Base-by-base conservation (phyloP, 1,140 invertebrate genomes). In the Bicyclus anynana region DNA sequence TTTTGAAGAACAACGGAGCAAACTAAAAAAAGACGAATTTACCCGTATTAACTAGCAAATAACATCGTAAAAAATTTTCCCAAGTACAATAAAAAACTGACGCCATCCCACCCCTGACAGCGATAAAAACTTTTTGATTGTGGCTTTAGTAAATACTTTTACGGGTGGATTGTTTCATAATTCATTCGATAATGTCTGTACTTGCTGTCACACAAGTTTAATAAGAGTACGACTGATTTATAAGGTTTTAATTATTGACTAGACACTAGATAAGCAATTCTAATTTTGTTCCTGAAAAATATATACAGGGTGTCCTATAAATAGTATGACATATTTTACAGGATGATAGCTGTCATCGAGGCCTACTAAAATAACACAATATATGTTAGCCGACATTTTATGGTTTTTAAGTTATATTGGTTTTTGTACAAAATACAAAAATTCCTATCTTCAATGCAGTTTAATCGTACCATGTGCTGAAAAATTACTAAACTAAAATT, bases 111-210 rank as follows among this genome's bases (percentile, higher is more conserved):
- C 47, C 52, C 52, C 52, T 54, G 52, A 59, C 49, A 47, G 33
- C 47, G 35, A 60, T 56, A 60, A 65, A 65, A 65, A 48, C 38
- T 51, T 63, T 58, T 59, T 59, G 49, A 59, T 60, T 54, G 52
- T 48, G 52, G 35, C 17, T 60, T 60, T 51, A 52, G 49, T 59
- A 54, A 64, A 64, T 62, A 62, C 46, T 62, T 59, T 58, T 63
- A 61, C 38, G 50, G 40, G 26, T 38, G 46, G 57, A 63, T 63
- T 59, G 37, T 57, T 59, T 65, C 53, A 65, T 56, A 65, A 60
- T 60, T 60, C 57, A 60, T 59, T 52, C 26, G 48, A 52, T 60
- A 62, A 53, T 33, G 54, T 33, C 21, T 46, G 54, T 48, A 57
- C 29, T 42, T 18, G 46, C 38, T 27, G 13, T 21, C 27, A 50